Conservation (phyloP, 2,888 invertebrate genomes). For the Sesia apiformis region DNA sequence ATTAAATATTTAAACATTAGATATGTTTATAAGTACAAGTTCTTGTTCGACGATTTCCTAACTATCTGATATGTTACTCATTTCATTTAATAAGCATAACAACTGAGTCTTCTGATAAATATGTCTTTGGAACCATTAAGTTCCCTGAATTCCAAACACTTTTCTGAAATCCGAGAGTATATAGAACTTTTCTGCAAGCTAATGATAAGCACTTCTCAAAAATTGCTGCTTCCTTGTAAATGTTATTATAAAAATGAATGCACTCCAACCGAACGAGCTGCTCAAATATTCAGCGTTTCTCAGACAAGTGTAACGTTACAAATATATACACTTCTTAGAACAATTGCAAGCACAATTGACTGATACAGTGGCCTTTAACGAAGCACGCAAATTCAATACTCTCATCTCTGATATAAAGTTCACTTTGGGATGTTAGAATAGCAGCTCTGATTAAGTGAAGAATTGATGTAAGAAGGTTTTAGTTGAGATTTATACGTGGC, state of each 20-base stretch:
- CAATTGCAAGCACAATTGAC: slow-evolving; percentile 33
- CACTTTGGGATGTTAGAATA: slow-evolving; percentile 27
- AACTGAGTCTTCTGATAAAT: too few species aligned
- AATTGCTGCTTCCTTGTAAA: background rate
- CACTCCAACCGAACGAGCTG: slow-evolving; percentile 14
- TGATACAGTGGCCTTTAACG: slow-evolving; percentile 17
- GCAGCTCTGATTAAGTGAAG: slow-evolving; percentile 37
- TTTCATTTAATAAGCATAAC: too few species aligned
- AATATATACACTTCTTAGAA: slow-evolving; percentile 49
- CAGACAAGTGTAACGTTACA: slow-evolving; percentile 32
- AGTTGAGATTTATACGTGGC: slow-evolving; percentile 65
- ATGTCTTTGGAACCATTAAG: too few species aligned
- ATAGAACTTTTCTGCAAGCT: too few species aligned
- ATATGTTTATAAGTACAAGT: too few species aligned
- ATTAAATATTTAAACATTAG: too few species aligned
- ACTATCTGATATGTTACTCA: too few species aligned
- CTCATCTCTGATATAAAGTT: slow-evolving; percentile 27
- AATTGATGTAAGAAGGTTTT: slow-evolving; percentile 40
- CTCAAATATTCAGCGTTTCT: slow-evolving; percentile 49
- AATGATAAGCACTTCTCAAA: too few species aligned
- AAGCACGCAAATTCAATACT: slow-evolving; percentile 27
- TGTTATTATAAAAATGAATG: slow-evolving; percentile 6
- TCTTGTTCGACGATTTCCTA: too few species aligned
- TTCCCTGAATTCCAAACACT: too few species aligned
- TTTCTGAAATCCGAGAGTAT: too few species aligned